Evolutionary conservation across 92 coral and sea anemone species (phyloP), one percentile per base, ranked within the genome.

Genomic region (Palythoa heliodiscus): DNA sequence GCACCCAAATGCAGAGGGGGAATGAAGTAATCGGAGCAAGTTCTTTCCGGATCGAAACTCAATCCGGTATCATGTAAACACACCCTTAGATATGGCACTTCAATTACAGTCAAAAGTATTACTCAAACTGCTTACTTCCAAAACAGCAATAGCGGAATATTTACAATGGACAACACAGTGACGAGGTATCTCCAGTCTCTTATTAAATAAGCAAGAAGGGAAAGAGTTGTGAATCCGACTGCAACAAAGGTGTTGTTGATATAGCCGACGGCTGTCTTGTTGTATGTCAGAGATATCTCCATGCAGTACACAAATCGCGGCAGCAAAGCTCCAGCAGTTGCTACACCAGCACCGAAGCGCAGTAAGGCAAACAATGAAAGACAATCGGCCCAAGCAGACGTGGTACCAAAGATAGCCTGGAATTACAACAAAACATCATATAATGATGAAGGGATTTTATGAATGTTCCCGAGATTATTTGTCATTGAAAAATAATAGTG

Each of bases 101-200:
- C 35, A 29, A 29, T 29, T 29, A 29, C 35, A 29, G 1, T 29
- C 35, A 43, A 43, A 43, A 43, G 0, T 5, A 43, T 7, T 43
- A 43, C 48, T 29, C 1, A 13, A 25, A 13, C 10, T 2, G 24
- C 95, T 88, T 76, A 94, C 98, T 90, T 88, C 95, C 95, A 94
- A 74, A 76, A 94, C 50, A 92, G 64, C 70, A 94, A 64, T 11
- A 94, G 68, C 5, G 95, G 98, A 10, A 84, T 78, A 1, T 86
- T 91, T 48, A 94, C 87, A 4, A 92, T 19, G 14, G 98, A 94
- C 16, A 85, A 81, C 22, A 92, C 91, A 40, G 89, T 24, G 92
- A 94, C 85, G 48, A 91, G 88, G 67, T 92, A 82, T 69, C 95
- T 88, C 98, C 98, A 94, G 71, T 94, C 98, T 76, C 95, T 90